These are phyloP conservation scores for Heliconius cydno DNA, from an alignment of 2,888 invertebrate genomes.

Conservation along the genomic window DNA sequence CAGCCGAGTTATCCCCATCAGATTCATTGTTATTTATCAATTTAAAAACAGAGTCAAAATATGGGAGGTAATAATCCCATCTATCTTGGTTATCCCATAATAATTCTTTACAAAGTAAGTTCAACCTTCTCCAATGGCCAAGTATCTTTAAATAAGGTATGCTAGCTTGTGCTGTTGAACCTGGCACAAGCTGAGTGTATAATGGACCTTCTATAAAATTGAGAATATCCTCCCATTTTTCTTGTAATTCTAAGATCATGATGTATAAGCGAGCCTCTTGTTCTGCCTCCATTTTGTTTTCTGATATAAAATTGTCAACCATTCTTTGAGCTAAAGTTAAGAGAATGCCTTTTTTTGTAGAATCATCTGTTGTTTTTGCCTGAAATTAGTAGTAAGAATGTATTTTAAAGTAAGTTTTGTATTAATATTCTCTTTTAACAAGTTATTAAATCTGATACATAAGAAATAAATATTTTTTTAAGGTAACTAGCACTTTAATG, in stretches of 20 bases:
- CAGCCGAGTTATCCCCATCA: conserved; percentile 58
- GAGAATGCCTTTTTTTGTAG: conserved; percentile 86
- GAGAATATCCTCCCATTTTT: conserved; percentile 92
- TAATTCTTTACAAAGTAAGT: conserved; percentile 88
- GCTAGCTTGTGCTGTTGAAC: conserved; percentile 86
- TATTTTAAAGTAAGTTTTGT: not conserved
- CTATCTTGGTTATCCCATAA: conserved; percentile 88
- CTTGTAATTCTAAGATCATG: conserved; percentile 89
- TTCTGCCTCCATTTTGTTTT: conserved; percentile 95
- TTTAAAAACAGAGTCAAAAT: conserved; percentile 88
- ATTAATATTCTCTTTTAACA: not conserved
- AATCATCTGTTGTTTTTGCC: conserved; percentile 78
- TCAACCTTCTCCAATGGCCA: conserved; percentile 89
- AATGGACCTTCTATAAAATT: conserved; percentile 91
- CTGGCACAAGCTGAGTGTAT: conserved; percentile 86
- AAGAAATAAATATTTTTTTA: not conserved
- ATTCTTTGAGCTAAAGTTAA: conserved; percentile 96
- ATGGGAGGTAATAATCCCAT: conserved; percentile 89
- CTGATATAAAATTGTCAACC: conserved; percentile 94
- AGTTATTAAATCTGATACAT: not conserved
- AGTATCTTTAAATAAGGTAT: conserved; percentile 89
- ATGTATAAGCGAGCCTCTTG: conserved; percentile 96
- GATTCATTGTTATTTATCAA: conserved; percentile 73
- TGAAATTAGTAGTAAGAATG: conserved; percentile 48
- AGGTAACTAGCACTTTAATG: not conserved